Base-by-base conservation (phyloP, 1,140 invertebrate species). In the Pararge aegeria region DNA sequence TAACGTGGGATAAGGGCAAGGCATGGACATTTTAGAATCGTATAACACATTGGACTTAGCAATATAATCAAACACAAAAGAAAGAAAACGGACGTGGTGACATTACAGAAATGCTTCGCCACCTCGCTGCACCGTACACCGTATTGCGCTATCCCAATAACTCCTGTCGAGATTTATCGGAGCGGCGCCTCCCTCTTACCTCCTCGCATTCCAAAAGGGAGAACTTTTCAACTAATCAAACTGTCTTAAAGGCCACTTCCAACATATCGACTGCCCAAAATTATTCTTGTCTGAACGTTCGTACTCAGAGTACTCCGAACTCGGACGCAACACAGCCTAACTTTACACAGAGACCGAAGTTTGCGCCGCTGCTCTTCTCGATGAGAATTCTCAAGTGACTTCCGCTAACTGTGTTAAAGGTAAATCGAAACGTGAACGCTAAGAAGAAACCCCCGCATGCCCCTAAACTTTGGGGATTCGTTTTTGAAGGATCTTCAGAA, bases 181-280 rank as follows among this genome's bases (percentile, higher is more conserved):
- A 42, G 27, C 54, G 38, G 52, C 15, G 61, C 63, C 49, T n/a
- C 30, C 30, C 30, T n/a, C 10, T 12, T 3, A 1, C 10, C 51
- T 34, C 24, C 48, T 20, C 62, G 27, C 64, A 70, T 70, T 70
- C 67, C 60, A 54, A 50, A 16, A 56, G 51, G 61, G 58, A 61
- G 69, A 80, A 80, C 57, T 79, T 73, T 68, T 66, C 61, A 83
- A 83, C 73, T 78, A 81, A 84, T 84, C 79, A 82, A 83, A 83
- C 72, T 80, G 77, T 78, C 77, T 83, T 77, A 74, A 77, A 67
- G 68, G 61, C 68, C 76, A 71, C 75, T 68, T 68, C 66, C 63
- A 50, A 75, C 75, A 69, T 71, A 80, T 78, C 75, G 72, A 75
- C 72, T 75, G 72, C 21, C 71, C 71, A 50, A 72, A 76, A 82